phyloP scores from a whole-genome alignment of 2,113 vertebrate species.

The Excalfactoria chinensis region DNA sequence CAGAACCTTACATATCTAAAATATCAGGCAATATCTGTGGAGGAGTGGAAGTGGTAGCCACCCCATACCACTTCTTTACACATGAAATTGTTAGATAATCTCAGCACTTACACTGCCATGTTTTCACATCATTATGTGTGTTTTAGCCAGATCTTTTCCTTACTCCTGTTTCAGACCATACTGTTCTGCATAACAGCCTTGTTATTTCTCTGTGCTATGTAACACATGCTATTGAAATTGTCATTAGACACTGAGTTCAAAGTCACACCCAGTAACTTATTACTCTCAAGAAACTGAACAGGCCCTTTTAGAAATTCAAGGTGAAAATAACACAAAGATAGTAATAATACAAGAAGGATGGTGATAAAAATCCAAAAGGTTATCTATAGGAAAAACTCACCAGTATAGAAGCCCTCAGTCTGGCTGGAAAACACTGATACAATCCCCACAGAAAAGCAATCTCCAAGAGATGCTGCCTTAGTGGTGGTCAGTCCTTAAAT shows the following conservation, averaged over 20 bases:
- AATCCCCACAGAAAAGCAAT: no score
- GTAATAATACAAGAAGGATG: no score
- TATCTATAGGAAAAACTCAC: no score
- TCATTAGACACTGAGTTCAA: not conserved
- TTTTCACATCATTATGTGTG: not conserved
- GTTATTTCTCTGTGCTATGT: not conserved
- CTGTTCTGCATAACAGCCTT: not conserved
- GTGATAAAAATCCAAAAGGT: no score
- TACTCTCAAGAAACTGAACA: not conserved
- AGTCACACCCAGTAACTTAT: not conserved
- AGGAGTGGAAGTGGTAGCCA: not conserved
- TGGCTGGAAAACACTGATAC: no score
- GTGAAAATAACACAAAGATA: no score
- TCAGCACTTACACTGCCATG: not conserved
- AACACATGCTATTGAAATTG: not conserved
- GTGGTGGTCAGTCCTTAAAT: no score
- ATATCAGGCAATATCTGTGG: not conserved
- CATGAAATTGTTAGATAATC: not conserved
- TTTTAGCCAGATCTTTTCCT: not conserved
- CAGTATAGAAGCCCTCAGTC: no score
- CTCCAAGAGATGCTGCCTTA: no score
- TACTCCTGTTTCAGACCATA: not conserved
- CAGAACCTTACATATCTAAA: not conserved
- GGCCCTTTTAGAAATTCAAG: not conserved
- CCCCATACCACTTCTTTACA: not conserved